Conservation (phyloP, 1,140 invertebrate genomes). For the Drosophila yakuba region DNA sequence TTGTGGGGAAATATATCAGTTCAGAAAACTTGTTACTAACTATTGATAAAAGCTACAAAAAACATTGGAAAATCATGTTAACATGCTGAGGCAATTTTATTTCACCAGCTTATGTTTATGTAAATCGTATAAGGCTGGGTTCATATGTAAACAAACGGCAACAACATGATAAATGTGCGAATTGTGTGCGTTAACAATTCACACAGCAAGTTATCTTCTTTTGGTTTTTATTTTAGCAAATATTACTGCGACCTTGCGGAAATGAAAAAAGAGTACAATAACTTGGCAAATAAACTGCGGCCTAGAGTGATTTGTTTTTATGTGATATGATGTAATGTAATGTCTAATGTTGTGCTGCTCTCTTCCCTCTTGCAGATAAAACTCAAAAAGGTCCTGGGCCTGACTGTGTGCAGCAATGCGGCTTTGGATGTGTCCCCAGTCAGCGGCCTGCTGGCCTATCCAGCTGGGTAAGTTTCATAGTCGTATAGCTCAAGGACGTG, state of each 20-base stretch:
- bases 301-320: constrained; percentile 20
- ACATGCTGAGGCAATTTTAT: constrained; percentile 37
- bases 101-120: constrained; percentile 26
- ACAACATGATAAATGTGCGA: constrained; percentile 63
- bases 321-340: constrained; percentile 75
- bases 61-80: constrained; percentile 55
- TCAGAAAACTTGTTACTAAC: neutral
- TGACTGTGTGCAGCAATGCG: constrained; percentile 96
- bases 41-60: constrained; percentile 22
- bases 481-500: constrained; percentile 11
- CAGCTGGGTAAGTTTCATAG: constrained; percentile 93
- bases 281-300: constrained; percentile 4
- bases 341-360: constrained; percentile 41
- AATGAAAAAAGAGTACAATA: neutral
- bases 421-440: constrained; percentile 94
- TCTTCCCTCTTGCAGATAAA: constrained; percentile 90
- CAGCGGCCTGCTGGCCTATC: constrained; percentile 95
- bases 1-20: constrained; percentile 4
- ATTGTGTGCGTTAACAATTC: constrained; percentile 71
- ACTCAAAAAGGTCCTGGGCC: constrained; percentile 95
- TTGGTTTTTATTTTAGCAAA: constrained; percentile 36
- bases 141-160: constrained; percentile 62
- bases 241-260: constrained; percentile 50
- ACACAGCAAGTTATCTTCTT: constrained; percentile 42
- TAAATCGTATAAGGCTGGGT: constrained; percentile 47